Evolutionary conservation across 2,888 invertebrate genomes (phyloP), one percentile per base, ranked within the genome.

Genomic region (Synanthedon myopaeformis): DNA sequence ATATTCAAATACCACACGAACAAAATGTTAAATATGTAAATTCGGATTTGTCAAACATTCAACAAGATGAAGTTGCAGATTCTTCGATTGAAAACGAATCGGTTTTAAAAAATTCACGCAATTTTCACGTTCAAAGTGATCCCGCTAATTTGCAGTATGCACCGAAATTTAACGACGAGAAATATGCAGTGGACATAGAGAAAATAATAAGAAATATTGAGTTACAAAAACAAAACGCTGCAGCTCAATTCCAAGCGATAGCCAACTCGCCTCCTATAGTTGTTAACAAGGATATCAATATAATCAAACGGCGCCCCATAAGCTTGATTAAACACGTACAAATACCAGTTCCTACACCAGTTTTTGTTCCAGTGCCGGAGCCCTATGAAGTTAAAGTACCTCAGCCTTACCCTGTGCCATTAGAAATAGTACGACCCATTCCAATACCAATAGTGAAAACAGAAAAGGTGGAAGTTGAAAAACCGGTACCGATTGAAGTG

Each of bases 111-210:
- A 17, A 42, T 10, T 12, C 51, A 52, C 19, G 35, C 17, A 10
- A 19, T 17, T 11, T 50, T 42, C 14, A 28, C 13, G n/a, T 50
- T 35, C 57, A 61, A 51, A 57, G 58, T 17, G 58, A 59, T 10
- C 58, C 61, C 11, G 17, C 52, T 35, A 65, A 70, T 42, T 54
- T 74, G 3, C 67, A 79, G 72, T 60, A 76, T 57, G 61, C 76
- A 54, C 56, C 72, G 0, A 72, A 76, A 57, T 74, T 79, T 58
- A 76, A 72, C 51, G 67, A 69, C 11, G 67, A 66, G 49, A 74
- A 69, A 56, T 69, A 69, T 19, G 70, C 66, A 0, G 64, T 63
- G 53, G 76, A 75, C 58, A 60, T 79, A 6, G 74, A 76, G 55
- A 74, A 70, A n/a, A 59, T 76, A 17, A 51, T 63, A 13, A 59